These are phyloP conservation scores for Leistus spinibarbis DNA, from an alignment of 2,888 invertebrate species.

Conservation along the genomic window DNA sequence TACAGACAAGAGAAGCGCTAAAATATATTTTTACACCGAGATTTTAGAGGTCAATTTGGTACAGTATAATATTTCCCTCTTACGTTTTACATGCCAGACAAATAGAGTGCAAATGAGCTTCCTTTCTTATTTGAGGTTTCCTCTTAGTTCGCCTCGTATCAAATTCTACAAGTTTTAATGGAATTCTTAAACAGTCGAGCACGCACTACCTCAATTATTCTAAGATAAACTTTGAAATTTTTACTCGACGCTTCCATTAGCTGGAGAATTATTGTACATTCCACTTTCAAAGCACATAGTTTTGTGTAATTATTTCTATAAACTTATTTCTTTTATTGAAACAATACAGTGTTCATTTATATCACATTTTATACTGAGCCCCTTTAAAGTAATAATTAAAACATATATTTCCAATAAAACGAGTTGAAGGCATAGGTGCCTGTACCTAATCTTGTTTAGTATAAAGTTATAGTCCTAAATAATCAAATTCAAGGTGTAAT, in stretches of 20 bases:
- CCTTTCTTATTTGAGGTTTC: neutral
- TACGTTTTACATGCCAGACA: neutral
- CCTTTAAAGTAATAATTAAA: no score
- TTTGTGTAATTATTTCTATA: neutral
- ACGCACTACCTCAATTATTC: constrained; percentile 7
- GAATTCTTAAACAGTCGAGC: constrained; percentile 31
- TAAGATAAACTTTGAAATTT: constrained; percentile 4
- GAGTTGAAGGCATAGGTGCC: no score
- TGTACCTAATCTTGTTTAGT: no score
- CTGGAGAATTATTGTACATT: neutral
- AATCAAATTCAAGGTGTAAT: no score
- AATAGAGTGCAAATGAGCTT: neutral
- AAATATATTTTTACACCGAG: neutral
- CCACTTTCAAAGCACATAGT: neutral
- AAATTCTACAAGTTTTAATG: constrained; percentile 32
- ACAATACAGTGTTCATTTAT: neutral
- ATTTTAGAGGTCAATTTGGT: neutral
- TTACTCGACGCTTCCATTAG: neutral
- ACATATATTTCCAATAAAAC: no score
- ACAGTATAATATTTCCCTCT: neutral
- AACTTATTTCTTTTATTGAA: neutral
- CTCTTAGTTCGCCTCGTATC: constrained; percentile 3
- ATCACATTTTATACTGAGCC: neutral
- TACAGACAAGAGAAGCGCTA: neutral
- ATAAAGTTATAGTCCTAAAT: no score